Evolutionary conservation across 2,113 vertebrate species (phyloP), one percentile per base, ranked within the genome.

Genomic region (Ceyx melanurus): DNA sequence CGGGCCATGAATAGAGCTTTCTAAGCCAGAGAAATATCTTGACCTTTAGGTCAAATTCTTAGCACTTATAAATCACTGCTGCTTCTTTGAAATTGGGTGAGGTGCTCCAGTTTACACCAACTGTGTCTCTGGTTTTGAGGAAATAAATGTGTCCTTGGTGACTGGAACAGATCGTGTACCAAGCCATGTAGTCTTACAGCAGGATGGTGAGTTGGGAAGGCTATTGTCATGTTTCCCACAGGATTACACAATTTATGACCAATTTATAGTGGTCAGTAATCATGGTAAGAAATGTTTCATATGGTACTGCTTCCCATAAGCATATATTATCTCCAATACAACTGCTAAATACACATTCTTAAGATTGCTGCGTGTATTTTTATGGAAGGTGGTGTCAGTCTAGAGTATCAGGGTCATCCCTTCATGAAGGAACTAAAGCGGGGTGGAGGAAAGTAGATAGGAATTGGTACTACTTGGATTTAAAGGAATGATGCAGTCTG

Each of bases 21-120:
- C 82, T 89, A 88, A 88, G n/a, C 51, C 60, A 71, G 33, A 80
- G 72, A 82, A 91, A 33, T 86, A 77, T 72, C 79, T 91, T 93
- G 89, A 94, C 89, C 94, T 94, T 85, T 95, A 88, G 85, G 84
- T 68, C 91, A 95, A 88, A 96, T 92, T 53, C 85, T 91, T 82
- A 72, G 61, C 45, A 56, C 35, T 89, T 84, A 74, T 78, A 94
- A 91, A 94, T 94, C 84, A 94, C 15, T 0, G 0, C 51, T 73
- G 21, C 75, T 83, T 82, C 43, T 57, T 83, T 87, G 86, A 91
- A 92, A 79, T 25, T 1, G 0, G 73, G 62, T 89, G 72, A 89
- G 68, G 64, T 86, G 79, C 80, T 87, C 66, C 70, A 68, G 45
- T 91, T 93, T 94, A 91, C 64, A 91, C 82, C 86, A 91, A 89